Conservation (phyloP, 2,888 invertebrate species). For the Schizotus pectinicornis region DNA sequence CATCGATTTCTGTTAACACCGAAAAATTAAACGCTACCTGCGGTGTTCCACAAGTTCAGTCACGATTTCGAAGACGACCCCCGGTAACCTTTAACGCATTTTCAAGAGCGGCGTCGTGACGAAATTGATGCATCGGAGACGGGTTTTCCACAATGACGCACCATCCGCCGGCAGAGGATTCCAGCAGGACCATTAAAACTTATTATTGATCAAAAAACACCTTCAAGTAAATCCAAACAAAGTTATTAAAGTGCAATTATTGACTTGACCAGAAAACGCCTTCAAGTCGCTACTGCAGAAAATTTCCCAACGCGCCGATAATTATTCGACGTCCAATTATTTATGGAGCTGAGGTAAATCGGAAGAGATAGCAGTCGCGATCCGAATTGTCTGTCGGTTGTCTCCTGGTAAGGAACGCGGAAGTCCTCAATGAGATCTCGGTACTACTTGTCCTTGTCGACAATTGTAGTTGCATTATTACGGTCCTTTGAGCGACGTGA, state of each 20-base stretch:
- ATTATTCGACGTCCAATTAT: neutral
- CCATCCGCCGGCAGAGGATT: neutral
- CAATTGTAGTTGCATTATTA: too few species aligned
- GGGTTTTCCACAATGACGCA: neutral
- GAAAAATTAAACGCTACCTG: too few species aligned
- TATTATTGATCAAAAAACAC: neutral
- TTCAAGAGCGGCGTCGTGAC: neutral
- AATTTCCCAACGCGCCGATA: neutral
- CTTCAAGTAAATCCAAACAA: too few species aligned
- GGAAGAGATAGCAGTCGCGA: neutral
- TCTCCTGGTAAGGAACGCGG: neutral
- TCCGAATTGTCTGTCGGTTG: neutral
- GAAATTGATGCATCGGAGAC: neutral
- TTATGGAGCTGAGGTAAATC: neutral
- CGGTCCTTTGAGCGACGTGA: too few species aligned
- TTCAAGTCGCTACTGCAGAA: too few species aligned
- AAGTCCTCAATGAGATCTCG: neutral
- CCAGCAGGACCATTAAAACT: neutral
- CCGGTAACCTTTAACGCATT: neutral
- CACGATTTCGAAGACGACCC: too few species aligned
- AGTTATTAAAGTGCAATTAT: too few species aligned
- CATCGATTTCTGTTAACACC: too few species aligned
- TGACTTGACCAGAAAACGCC: too few species aligned
- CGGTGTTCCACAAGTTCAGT: too few species aligned
- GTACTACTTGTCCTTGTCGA: neutral